Evolutionary conservation across 1,140 invertebrate species (phyloP).

Genomic region (Panulirus ornatus): DNA sequence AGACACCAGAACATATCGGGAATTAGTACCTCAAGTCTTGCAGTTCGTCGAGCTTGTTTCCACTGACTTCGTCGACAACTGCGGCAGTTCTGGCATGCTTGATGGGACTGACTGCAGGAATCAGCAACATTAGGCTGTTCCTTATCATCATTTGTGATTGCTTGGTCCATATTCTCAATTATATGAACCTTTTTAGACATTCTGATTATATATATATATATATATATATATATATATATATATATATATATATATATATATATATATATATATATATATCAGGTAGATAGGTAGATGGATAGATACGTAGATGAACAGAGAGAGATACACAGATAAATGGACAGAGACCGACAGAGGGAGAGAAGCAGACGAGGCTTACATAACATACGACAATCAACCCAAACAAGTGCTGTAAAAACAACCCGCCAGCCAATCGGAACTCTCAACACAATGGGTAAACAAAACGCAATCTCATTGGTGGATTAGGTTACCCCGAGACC

Average conservation of each 20-base stretch:
- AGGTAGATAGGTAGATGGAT: background rate
- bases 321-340: background rate
- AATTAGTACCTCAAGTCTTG: too few relatives aligned
- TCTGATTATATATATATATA: background rate
- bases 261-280: background rate
- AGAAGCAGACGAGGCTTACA: background rate
- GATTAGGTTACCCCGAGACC: background rate
- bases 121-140: too few relatives aligned
- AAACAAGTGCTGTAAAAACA: background rate
- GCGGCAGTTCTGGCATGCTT: too few relatives aligned
- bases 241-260: constrained; percentile 8
- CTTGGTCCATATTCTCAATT: too few relatives aligned
- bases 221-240: background rate
- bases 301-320: background rate
- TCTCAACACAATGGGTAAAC: background rate
- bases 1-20: too few relatives aligned
- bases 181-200: too few relatives aligned
- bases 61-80: too few relatives aligned
- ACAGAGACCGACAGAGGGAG: background rate
- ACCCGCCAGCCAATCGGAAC: background rate
- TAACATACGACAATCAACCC: background rate
- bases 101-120: too few relatives aligned
- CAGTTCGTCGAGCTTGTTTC: too few relatives aligned
- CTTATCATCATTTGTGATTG: too few relatives aligned
- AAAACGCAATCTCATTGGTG: constrained; percentile 9